A percentile compares a stretch with the other conserved stretches of the same genome.
Evolutionary conservation across 2,888 invertebrate genomes (phyloP).

Genomic region (Netelia virgata): DNA sequence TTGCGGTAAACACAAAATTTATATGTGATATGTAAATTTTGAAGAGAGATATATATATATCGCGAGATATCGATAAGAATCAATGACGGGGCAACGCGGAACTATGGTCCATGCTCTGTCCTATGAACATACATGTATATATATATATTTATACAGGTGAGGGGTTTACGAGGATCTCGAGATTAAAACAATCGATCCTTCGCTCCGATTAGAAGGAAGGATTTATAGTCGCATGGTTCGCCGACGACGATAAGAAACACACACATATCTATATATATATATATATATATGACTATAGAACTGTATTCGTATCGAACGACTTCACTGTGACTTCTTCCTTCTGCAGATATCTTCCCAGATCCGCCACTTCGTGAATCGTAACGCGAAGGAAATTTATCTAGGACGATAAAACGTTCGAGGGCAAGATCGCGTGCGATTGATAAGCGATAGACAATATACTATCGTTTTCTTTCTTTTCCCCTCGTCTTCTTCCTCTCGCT

Average conservation of each 20-base stretch:
- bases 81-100: conserved; percentile 56
- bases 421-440: conserved; percentile 14
- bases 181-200: conserved; percentile 68
- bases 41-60: conserved; percentile 3
- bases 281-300: neutral
- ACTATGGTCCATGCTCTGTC: conserved; percentile 25
- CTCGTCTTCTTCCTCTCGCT: neutral
- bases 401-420: neutral
- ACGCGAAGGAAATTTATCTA: conserved; percentile 5
- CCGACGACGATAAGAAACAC: conserved; percentile 46
- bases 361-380: conserved; percentile 9
- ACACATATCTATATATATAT: conserved; percentile 5
- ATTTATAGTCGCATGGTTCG: conserved; percentile 54
- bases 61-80: conserved; percentile 52
- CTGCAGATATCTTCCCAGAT: neutral
- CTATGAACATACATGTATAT: neutral
- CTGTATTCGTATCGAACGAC: conserved; percentile 44
- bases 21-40: too few species aligned
- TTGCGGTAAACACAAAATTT: too few species aligned
- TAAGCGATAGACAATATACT: conserved; percentile 10
- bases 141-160: neutral
- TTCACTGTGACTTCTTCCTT: conserved; percentile 57
- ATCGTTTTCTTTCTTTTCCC: neutral
- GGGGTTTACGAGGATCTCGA: conserved; percentile 58
- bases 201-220: conserved; percentile 61